These are phyloP conservation scores for Colaptes auratus DNA, from an alignment of 2,113 vertebrate genomes.

Conservation along the genomic window DNA sequence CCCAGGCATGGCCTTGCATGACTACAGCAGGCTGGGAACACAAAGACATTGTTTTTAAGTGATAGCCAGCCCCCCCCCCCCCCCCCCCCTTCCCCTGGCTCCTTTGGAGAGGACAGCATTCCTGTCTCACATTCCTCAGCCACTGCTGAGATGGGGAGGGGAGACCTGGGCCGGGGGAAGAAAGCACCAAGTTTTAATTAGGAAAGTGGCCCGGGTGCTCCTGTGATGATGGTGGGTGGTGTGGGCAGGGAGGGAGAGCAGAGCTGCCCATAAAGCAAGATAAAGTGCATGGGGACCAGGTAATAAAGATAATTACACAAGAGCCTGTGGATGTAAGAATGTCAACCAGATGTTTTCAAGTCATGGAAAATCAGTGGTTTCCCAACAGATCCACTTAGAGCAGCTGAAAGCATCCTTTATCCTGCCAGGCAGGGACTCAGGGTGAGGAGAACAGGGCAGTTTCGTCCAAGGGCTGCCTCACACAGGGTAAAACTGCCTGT, in stretches of 20 bases:
- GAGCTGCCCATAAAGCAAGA: background rate
- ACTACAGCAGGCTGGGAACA: conserved; percentile 13
- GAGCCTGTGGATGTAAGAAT: background rate
- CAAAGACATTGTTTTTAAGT: conserved; percentile 77
- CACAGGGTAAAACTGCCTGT: background rate
- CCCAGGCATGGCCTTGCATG: background rate
- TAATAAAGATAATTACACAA: background rate
- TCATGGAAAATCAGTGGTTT: background rate
- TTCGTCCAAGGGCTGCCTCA: background rate
- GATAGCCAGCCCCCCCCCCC: conserved; percentile 36
- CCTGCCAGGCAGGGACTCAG: background rate
- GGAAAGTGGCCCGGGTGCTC: background rate
- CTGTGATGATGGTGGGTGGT: background rate
- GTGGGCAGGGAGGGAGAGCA: background rate
- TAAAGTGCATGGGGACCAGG: background rate
- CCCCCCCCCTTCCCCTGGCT: background rate
- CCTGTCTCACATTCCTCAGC: conserved; percentile 84
- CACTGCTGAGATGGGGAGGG: conserved; percentile 63
- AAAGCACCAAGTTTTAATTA: background rate
- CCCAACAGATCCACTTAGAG: background rate
- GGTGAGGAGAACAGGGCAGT: rapidly evolving
- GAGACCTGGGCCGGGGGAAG: background rate
- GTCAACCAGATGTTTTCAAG: conserved; percentile 9
- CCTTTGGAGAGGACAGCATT: conserved; percentile 82
- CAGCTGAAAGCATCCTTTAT: background rate